Percentiles rank a stretch among this genome's conserved stretches.
These are phyloP conservation scores for Psylliodes chrysocephalus DNA, from an alignment of 2,888 invertebrate genomes.

Conservation along the genomic window DNA sequence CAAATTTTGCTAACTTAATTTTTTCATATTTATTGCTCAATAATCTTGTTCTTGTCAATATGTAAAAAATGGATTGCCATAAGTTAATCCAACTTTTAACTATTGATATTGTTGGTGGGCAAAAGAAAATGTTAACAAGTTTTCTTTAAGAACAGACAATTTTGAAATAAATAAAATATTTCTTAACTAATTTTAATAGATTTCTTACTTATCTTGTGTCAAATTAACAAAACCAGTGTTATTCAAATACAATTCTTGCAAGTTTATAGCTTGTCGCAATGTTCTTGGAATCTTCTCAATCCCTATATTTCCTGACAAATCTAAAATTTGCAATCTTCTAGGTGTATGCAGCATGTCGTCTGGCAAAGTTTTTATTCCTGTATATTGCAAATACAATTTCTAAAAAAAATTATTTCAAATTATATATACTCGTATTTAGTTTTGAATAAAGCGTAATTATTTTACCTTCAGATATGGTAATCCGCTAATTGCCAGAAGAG, in stretches of 20 bases:
- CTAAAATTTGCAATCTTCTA: constrained; percentile 71
- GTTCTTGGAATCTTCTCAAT: constrained; percentile 69
- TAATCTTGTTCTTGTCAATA: no score
- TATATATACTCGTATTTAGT: no score
- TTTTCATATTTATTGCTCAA: no score
- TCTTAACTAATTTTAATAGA: no score
- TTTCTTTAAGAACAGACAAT: no score
- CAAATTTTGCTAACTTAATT: no score
- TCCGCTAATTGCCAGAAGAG: constrained; percentile 73
- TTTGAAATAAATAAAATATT: no score
- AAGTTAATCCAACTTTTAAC: no score
- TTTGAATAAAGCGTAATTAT: constrained; percentile 3
- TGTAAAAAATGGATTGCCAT: no score
- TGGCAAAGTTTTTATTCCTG: constrained; percentile 71
- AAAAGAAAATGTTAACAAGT: no score
- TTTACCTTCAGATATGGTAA: constrained; percentile 73
- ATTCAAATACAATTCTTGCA: constrained; percentile 73
- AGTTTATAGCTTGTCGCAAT: constrained; percentile 69
- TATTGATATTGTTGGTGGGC: no score
- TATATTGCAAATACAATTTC: constrained; percentile 77
- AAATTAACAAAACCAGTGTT: constrained; percentile 75
- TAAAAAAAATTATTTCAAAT: constrained; percentile 57
- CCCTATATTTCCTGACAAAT: constrained; percentile 71
- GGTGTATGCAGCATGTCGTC: constrained; percentile 76
- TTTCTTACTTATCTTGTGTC: constrained; percentile 59